phyloP scores from a whole-genome alignment of 2,888 invertebrate species.

The Leucophenga montana region DNA sequence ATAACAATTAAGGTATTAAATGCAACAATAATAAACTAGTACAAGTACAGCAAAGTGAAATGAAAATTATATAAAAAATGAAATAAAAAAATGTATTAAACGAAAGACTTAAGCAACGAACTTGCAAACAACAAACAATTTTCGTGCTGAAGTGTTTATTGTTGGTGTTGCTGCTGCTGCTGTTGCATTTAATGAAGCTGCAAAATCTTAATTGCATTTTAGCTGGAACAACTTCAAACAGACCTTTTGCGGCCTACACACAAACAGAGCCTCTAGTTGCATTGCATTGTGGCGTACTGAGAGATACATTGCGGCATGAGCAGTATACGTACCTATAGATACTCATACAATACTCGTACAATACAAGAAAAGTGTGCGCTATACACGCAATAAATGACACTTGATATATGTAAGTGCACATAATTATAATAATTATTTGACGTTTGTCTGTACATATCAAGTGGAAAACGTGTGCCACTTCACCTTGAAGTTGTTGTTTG shows the following conservation, averaged over 20 bases:
- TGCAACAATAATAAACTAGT: neutral
- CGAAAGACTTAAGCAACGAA: conserved; percentile 41
- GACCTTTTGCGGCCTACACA: neutral
- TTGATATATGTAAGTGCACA: conserved; percentile 24
- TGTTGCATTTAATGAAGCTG: conserved; percentile 14
- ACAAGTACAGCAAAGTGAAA: neutral
- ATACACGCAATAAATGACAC: conserved; percentile 52
- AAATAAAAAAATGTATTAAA: conserved; percentile 14
- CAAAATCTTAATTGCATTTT: conserved; percentile 17
- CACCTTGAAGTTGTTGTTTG: conserved; percentile 49
- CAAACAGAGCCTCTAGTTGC: neutral
- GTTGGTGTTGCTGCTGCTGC: neutral
- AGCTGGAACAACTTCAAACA: neutral
- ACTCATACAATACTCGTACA: neutral
- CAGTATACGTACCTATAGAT: neutral
- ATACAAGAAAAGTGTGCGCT: conserved; percentile 34
- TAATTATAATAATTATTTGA: conserved; percentile 24
- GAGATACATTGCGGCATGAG: neutral
- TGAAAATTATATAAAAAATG: neutral
- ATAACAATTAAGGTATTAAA: neutral
- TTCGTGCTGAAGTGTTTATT: neutral
- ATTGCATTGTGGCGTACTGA: no score
- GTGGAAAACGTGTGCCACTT: conserved; percentile 45
- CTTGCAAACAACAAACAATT: conserved; percentile 10
- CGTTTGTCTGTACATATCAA: neutral